Conservation (phyloP, 2,888 invertebrate species). For the Apotomis turbidana region DNA sequence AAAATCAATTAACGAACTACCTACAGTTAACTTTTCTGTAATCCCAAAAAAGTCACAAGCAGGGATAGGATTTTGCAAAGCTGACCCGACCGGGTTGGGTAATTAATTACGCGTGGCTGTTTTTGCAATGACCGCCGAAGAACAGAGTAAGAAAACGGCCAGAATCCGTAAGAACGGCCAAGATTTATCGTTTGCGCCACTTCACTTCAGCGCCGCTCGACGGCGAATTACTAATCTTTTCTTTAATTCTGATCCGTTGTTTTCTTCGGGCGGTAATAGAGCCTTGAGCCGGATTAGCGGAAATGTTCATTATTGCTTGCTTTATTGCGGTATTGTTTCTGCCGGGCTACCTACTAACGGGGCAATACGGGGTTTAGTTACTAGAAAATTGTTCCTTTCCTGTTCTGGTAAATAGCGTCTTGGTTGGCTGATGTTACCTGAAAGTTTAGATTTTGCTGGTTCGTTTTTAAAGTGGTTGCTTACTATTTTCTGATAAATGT, state of each 20-base stretch:
- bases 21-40: constrained; percentile 59
- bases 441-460: not conserved
- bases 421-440: not conserved
- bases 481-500: too few species aligned
- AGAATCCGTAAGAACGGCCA: constrained; percentile 66
- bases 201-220: constrained; percentile 64
- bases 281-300: constrained; percentile 69
- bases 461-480: not conserved
- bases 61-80: constrained; percentile 73
- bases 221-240: constrained; percentile 74
- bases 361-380: not conserved
- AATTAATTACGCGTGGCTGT: constrained; percentile 77
- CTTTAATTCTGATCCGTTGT: constrained; percentile 77
- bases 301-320: constrained; percentile 64
- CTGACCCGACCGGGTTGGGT: constrained; percentile 66
- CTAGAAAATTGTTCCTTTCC: not conserved
- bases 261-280: constrained; percentile 70
- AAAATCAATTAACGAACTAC: constrained; percentile 64
- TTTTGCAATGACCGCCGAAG: constrained; percentile 66
- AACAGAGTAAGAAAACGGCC: constrained; percentile 63
- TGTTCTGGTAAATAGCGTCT: not conserved
- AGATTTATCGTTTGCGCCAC: constrained; percentile 75
- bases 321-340: constrained; percentile 59
- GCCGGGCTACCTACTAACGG: constrained; percentile 15
- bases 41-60: constrained; percentile 74